A percentile compares a stretch with the other conserved stretches of the same genome.
Evolutionary conservation across 2,888 invertebrate species (phyloP).

Genomic region (Esperia sulphurella): DNA sequence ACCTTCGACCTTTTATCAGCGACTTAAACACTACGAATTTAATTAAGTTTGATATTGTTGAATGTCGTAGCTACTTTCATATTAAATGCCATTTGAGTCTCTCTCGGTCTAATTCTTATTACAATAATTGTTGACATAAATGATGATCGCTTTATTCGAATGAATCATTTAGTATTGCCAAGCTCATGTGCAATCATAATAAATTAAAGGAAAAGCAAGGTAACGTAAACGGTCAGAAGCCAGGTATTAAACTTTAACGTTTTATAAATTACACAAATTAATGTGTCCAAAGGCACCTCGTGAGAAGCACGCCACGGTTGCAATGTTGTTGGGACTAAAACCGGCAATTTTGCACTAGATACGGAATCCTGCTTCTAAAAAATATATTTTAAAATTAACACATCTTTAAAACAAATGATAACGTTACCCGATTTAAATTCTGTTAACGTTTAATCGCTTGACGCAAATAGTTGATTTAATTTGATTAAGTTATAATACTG

Average conservation of each 20-base stretch:
- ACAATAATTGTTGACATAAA: no score
- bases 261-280: constrained; percentile 52
- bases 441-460: background rate
- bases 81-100: background rate
- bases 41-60: constrained; percentile 3
- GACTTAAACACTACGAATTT: background rate
- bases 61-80: background rate
- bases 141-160: no score
- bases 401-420: background rate
- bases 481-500: background rate
- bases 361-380: background rate
- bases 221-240: constrained; percentile 4
- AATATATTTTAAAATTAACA: background rate
- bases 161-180: no score
- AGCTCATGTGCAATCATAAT: background rate
- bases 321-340: constrained; percentile 25
- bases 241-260: constrained; percentile 26
- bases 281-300: constrained; percentile 45
- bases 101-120: background rate
- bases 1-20: constrained; percentile 34
- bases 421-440: background rate
- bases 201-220: constrained; percentile 3
- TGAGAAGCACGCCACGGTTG: constrained; percentile 42
- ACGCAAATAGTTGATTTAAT: background rate
- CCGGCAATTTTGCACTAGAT: constrained; percentile 38